Base-by-base conservation (phyloP, 2,888 invertebrate species). In the Tubulanus polymorphus region DNA sequence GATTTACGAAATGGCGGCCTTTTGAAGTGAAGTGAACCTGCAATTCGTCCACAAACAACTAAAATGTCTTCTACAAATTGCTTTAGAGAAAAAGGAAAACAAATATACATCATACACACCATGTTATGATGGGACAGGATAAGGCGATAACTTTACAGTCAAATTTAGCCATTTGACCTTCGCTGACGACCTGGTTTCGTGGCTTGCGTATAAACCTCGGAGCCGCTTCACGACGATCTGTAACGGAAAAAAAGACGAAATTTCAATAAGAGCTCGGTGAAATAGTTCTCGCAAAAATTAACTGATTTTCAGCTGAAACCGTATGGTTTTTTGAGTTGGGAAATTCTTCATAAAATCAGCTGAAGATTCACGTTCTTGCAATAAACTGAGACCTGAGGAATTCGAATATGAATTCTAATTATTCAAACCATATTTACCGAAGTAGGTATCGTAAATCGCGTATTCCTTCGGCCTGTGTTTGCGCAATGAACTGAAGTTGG, bases 201-300 rank as follows among this genome's bases (percentile, higher is more conserved):
- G 99, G 99, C 76, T 89, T 89, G 78, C 99, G 94, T 69, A 99
- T 93, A 82, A 99, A 99, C 76, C 97, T 85, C 5, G 99, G 99
- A 47, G 93, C 94, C 25, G 97, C 97, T 84, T 99, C 97, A 67
- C 93, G 85, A 41, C 96, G 91, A 82, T 97, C 96, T 90, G 73
- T 29, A 73, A 61, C 18, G 3, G 18, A 5, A 41, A 63, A 49
- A n/a, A 47, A 53, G 3, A 59, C 1, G 26, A 8, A 12, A 29
- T 32, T 15, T 3, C 20, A 3, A 61, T 53, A 57, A 37, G 3
- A 30, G 26, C 27, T 35, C n/a, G 35, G n/a, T 12, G 35, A 35
- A 35, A 35, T 10, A 35, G n/a, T 35, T 35, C n/a, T n/a, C n/a
- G n/a, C n/a, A n/a, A n/a, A n/a, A n/a, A n/a, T n/a, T n/a, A n/a